Conservation (phyloP, 2,797 vertebrate species). For the Florisuga fusca region DNA sequence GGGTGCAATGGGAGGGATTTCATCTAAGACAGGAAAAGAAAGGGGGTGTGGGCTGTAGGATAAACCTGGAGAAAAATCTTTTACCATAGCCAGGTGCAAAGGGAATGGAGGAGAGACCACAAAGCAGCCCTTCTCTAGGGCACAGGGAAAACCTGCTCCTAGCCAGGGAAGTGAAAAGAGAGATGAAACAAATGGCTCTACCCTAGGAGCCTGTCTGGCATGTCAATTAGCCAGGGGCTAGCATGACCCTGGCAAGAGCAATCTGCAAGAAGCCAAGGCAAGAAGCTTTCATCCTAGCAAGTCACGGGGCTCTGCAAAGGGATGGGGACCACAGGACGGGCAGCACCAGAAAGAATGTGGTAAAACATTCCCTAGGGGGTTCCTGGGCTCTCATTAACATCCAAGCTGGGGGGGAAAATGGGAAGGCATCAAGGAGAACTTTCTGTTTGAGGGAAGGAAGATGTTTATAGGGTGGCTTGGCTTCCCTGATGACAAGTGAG, state of each 20-base stretch:
- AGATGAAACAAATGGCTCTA: neutral
- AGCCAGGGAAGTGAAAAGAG: neutral
- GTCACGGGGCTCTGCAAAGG: neutral
- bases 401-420: neutral
- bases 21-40: neutral
- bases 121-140: neutral
- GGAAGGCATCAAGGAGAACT: neutral
- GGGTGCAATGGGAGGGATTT: neutral
- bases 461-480: neutral
- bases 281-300: neutral
- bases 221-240: neutral
- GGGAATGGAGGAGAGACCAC: neutral
- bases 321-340: neutral
- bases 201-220: neutral
- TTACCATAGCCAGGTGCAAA: neutral
- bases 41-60: fast-evolving
- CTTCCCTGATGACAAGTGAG: neutral
- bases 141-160: neutral
- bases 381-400: neutral
- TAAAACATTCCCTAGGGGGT: neutral
- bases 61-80: neutral
- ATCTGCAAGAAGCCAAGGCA: neutral
- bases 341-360: neutral
- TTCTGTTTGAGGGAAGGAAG: neutral
- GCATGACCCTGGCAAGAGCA: neutral